A percentile compares a stretch with the other conserved stretches of the same genome.
phyloP scores from a whole-genome alignment of 2,888 invertebrate species.

The Trissolcus japonicus region DNA sequence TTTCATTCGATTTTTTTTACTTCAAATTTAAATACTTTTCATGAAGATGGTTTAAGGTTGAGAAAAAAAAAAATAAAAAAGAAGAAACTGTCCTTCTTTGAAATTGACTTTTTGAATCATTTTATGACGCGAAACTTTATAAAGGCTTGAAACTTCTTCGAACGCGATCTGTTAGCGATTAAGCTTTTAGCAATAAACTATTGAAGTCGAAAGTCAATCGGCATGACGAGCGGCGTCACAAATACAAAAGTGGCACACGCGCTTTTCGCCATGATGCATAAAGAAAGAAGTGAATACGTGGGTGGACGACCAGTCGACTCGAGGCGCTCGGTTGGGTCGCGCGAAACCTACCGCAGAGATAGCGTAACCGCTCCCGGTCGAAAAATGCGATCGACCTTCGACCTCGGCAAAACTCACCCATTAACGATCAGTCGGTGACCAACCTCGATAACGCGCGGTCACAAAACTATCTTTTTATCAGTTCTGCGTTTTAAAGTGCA shows the following conservation, averaged over 20 bases:
- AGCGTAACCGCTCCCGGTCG: constrained; percentile 11
- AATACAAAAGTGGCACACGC: constrained; percentile 64
- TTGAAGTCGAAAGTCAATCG: constrained; percentile 46
- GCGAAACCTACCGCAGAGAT: constrained; percentile 25
- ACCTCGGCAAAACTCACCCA: constrained; percentile 34
- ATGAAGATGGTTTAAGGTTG: too few species aligned
- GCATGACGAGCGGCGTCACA: constrained; percentile 31
- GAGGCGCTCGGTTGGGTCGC: constrained; percentile 57
- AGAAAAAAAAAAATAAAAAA: too few species aligned
- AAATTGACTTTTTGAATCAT: too few species aligned
- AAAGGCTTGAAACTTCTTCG: not conserved
- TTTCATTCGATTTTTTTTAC: too few species aligned
- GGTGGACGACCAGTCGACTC: constrained; percentile 61
- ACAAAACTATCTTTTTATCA: constrained; percentile 15
- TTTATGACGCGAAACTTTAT: too few species aligned
- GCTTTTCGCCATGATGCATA: constrained; percentile 55
- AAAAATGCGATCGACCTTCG: constrained; percentile 42
- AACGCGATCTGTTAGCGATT: not conserved
- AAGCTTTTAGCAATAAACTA: not conserved
- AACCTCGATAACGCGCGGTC: constrained; percentile 31
- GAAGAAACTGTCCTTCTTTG: too few species aligned
- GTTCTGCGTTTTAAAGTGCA: constrained; percentile 6
- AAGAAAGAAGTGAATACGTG: constrained; percentile 58
- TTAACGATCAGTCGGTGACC: constrained; percentile 30
- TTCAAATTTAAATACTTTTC: too few species aligned